Conservation (phyloP, 1,140 invertebrate genomes). For the Acyrthosiphon pisum region DNA sequence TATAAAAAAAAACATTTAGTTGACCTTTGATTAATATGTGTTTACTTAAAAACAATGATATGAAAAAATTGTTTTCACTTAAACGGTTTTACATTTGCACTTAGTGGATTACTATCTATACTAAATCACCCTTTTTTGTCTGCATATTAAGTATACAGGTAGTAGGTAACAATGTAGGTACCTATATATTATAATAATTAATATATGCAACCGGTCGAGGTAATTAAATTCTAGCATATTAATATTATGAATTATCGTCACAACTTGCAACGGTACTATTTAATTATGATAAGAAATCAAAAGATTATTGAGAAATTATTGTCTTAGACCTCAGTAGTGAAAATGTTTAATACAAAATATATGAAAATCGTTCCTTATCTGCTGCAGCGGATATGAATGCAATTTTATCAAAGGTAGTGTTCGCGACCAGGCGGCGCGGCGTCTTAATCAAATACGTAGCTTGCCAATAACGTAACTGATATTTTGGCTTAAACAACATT, state of each 20-base stretch:
- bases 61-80: neutral
- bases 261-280: neutral
- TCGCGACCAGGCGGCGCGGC: neutral
- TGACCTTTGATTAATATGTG: neutral
- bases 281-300: neutral
- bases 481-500: neutral
- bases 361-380: slow-evolving; percentile 8
- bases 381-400: neutral
- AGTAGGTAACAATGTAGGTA: too few relatives aligned
- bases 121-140: neutral
- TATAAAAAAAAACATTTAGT: neutral
- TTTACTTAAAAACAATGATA: neutral
- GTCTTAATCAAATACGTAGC: neutral
- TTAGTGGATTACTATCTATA: neutral
- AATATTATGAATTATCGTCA: too few relatives aligned
- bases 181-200: too few relatives aligned
- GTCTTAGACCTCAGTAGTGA: neutral
- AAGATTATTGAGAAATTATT: neutral
- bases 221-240: too few relatives aligned
- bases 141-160: neutral
- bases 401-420: neutral
- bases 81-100: neutral
- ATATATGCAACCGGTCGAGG: too few relatives aligned
- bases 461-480: neutral
- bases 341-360: neutral